Percentiles rank a stretch among this genome's conserved stretches.
Conservation (phyloP, 2,888 invertebrate species). For the Trilocha varians region DNA sequence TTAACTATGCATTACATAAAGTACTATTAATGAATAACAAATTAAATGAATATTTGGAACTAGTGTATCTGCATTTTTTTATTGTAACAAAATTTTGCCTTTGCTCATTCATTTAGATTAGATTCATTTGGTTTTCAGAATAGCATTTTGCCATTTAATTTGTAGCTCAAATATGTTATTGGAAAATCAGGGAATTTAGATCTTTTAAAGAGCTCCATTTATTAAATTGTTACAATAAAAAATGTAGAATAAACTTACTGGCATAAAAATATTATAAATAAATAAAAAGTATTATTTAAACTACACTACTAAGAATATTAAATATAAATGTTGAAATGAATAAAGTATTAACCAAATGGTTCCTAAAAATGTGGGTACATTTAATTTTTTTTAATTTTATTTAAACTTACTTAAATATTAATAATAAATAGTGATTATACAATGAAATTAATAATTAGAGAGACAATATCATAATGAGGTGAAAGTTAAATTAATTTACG, state of each 20-base stretch:
- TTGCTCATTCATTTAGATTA: neutral
- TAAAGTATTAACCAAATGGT: constrained; percentile 61
- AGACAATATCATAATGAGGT: constrained; percentile 59
- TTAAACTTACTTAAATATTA: constrained; percentile 68
- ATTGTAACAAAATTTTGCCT: neutral
- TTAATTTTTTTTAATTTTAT: constrained; percentile 49
- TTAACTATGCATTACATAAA: constrained; percentile 56
- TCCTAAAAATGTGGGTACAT: neutral
- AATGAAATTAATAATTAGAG: constrained; percentile 63
- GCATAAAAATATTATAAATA: neutral
- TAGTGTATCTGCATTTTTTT: neutral
- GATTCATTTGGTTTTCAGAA: neutral
- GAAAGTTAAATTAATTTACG: constrained; percentile 44
- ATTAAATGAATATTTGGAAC: neutral
- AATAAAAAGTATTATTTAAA: constrained; percentile 36
- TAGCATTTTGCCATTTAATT: neutral
- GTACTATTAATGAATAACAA: constrained; percentile 25
- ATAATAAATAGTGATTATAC: constrained; percentile 71
- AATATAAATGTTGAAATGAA: constrained; percentile 66
- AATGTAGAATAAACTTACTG: neutral
- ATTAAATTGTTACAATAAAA: constrained; percentile 56
- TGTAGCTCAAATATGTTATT: constrained; percentile 17
- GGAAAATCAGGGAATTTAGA: constrained; percentile 54
- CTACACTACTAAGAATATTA: constrained; percentile 32
- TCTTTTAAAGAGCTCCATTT: constrained; percentile 46